Percentiles rank a stretch among this genome's conserved stretches.
These are phyloP conservation scores for Alligator sinensis DNA, from an alignment of 2,113 vertebrate genomes.

Conservation along the genomic window DNA sequence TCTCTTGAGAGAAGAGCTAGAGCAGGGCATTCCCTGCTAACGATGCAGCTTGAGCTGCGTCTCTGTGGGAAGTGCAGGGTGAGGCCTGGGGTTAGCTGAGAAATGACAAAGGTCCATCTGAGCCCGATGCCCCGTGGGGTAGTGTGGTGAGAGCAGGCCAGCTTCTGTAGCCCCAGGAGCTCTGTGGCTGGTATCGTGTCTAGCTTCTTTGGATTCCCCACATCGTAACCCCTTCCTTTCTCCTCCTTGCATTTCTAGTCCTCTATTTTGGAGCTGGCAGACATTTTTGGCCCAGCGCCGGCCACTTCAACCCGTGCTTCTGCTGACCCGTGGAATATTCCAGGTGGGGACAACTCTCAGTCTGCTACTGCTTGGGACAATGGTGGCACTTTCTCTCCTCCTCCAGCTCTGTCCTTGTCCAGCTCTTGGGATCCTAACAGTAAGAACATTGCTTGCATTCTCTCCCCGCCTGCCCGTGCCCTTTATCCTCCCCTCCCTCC, in stretches of 20 bases:
- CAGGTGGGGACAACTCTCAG: slow-evolving; percentile 54
- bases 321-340: slow-evolving; percentile 86
- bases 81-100: not conserved
- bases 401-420: slow-evolving; percentile 7
- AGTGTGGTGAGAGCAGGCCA: too few relatives aligned
- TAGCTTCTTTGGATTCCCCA: slow-evolving; percentile 3
- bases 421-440: not conserved
- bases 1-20: not conserved
- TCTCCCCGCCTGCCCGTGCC: not conserved
- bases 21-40: not conserved
- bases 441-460: not conserved
- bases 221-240: not conserved
- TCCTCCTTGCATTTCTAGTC: slow-evolving; percentile 81
- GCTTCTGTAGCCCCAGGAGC: not conserved
- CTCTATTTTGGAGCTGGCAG: slow-evolving; percentile 92
- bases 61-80: not conserved
- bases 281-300: slow-evolving; percentile 86
- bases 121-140: too few relatives aligned
- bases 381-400: not conserved
- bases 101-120: not conserved
- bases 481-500: not conserved
- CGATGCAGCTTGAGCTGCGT: not conserved
- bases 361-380: not conserved
- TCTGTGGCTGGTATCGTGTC: rapidly evolving
- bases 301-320: slow-evolving; percentile 79